phyloP scores from a whole-genome alignment of 2,113 vertebrate genomes.

The Phyllopteryx taeniolatus region DNA sequence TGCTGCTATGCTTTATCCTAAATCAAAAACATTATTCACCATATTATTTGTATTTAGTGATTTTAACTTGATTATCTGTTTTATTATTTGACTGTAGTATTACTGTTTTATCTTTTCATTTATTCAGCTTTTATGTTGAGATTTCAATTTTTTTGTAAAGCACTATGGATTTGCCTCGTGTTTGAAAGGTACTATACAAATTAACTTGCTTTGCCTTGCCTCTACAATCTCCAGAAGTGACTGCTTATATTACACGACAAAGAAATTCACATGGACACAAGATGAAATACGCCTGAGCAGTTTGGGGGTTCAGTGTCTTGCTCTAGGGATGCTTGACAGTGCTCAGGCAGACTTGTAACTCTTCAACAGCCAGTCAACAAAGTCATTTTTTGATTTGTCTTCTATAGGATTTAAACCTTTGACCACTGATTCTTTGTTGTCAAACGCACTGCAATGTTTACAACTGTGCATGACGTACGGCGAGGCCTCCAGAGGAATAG shows the following conservation, averaged over 20 bases:
- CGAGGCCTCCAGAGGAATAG: too few species aligned
- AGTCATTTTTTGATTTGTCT: not conserved
- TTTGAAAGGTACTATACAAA: not conserved
- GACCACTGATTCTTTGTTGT: not conserved
- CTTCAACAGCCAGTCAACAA: not conserved
- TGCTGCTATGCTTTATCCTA: too few species aligned
- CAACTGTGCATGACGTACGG: not conserved
- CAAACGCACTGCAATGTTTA: not conserved
- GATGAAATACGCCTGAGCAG: slow-evolving; percentile 1
- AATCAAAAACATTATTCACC: too few species aligned
- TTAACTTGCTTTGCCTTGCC: not conserved
- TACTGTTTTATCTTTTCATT: not conserved
- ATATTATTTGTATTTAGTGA: not conserved
- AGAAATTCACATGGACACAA: not conserved
- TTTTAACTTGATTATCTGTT: not conserved
- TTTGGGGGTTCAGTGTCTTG: not conserved
- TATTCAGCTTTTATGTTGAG: not conserved
- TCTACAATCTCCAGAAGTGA: not conserved
- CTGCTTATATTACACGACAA: not conserved
- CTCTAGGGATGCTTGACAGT: not conserved
- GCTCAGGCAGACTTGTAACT: not conserved
- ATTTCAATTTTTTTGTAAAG: not conserved
- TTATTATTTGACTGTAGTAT: not conserved
- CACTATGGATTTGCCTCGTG: not conserved
- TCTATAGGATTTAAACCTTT: not conserved